Conservation (phyloP, 2,113 vertebrate genomes). For the Podarcis raffonei region DNA sequence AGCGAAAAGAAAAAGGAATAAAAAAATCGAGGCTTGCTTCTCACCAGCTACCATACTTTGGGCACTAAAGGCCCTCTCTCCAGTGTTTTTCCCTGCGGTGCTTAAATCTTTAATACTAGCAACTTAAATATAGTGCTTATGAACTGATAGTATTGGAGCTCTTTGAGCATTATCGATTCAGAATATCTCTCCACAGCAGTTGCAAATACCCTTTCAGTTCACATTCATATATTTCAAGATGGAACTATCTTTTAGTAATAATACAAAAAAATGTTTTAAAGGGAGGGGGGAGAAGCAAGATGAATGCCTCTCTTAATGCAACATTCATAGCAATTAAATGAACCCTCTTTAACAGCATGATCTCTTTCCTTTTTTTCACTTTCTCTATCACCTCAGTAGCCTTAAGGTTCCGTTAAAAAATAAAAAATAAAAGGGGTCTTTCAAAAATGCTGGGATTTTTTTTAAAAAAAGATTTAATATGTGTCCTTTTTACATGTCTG, state of each 20-base stretch:
- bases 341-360: constrained; percentile 69
- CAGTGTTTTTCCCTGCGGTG: constrained; percentile 41
- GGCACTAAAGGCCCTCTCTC: constrained; percentile 28
- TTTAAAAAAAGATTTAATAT: constrained; percentile 69
- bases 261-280: constrained; percentile 46
- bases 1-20: neutral
- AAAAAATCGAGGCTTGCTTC: neutral
- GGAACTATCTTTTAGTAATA: constrained; percentile 70
- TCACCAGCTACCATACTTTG: constrained; percentile 34
- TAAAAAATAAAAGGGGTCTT: constrained; percentile 71
- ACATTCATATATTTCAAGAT: constrained; percentile 63
- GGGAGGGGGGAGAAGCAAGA: constrained; percentile 57
- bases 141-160: constrained; percentile 44
- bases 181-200: constrained; percentile 52
- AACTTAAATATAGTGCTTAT: constrained; percentile 36
- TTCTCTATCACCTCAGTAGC: constrained; percentile 69
- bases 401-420: constrained; percentile 53
- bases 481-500: constrained; percentile 77
- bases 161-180: constrained; percentile 53
- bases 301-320: constrained; percentile 74
- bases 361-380: constrained; percentile 61
- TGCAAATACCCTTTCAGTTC: constrained; percentile 67
- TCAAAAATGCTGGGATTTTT: constrained; percentile 76
- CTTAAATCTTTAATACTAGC: constrained; percentile 32
- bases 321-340: constrained; percentile 79